These are phyloP conservation scores for Sylvilagus bachmani DNA, from an alignment of 2,113 vertebrate species.

Conservation along the genomic window DNA sequence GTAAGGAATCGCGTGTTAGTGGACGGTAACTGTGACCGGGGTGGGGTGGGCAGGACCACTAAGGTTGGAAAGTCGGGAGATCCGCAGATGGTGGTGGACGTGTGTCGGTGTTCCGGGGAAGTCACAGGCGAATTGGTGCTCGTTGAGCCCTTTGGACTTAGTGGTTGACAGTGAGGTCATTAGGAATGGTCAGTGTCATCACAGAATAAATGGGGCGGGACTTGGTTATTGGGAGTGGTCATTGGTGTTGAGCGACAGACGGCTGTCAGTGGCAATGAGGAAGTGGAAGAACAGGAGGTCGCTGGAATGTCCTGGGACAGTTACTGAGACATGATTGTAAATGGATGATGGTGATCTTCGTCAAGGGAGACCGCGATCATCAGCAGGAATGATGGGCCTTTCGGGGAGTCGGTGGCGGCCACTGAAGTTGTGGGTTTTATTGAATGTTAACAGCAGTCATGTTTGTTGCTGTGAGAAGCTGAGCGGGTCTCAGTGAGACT, in stretches of 20 bases:
- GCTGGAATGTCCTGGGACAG: not conserved
- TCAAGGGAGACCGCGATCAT: not conserved
- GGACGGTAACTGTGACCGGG: not conserved
- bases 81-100: not conserved
- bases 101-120: not conserved
- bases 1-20: slow-evolving; percentile 30
- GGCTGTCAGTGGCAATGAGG: not conserved
- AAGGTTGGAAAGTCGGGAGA: not conserved
- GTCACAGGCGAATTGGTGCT: not conserved
- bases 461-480: not conserved
- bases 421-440: not conserved
- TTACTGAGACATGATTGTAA: not conserved
- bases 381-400: not conserved
- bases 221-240: not conserved
- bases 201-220: not conserved
- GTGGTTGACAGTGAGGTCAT: not conserved
- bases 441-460: not conserved
- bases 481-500: not conserved
- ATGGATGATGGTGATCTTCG: not conserved
- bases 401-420: not conserved
- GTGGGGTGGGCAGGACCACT: no score
- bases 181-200: not conserved
- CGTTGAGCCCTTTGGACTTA: not conserved
- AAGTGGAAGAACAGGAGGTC: not conserved
- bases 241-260: not conserved